Evolutionary conservation across 2,888 invertebrate genomes (phyloP).

Genomic region (Luperina testacea): DNA sequence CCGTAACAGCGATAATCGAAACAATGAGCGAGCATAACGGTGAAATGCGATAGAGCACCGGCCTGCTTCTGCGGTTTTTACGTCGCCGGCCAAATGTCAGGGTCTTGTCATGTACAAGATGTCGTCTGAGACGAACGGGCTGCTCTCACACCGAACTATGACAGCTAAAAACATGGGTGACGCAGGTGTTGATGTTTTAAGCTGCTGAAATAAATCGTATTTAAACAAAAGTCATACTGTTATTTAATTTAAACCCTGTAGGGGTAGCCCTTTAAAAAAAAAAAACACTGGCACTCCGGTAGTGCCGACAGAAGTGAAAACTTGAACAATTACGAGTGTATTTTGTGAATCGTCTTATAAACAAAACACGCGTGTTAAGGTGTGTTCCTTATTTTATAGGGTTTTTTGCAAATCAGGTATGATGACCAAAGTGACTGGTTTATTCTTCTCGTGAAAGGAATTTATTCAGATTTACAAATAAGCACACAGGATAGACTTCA

Average conservation of each 20-base stretch:
- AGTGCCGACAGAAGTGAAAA: no score
- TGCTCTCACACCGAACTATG: constrained; percentile 57
- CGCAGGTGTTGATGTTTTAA: background rate
- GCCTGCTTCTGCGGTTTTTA: constrained; percentile 60
- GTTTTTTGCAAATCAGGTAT: no score
- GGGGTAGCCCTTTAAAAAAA: background rate
- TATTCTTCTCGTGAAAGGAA: no score
- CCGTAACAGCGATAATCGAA: constrained; percentile 52
- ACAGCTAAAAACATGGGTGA: background rate
- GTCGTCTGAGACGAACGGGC: constrained; percentile 48
- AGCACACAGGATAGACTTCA: no score
- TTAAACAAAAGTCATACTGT: background rate
- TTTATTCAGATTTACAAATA: no score
- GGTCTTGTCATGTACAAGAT: constrained; percentile 72
- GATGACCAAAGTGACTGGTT: no score
- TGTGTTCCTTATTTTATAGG: no score
- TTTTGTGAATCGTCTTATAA: no score
- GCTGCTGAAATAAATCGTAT: background rate
- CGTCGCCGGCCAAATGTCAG: constrained; percentile 78
- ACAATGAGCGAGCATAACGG: constrained; percentile 60
- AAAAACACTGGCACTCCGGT: no score
- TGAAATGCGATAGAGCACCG: constrained; percentile 63
- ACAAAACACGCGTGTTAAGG: no score
- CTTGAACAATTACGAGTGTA: no score
- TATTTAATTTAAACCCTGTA: background rate